Conservation (phyloP, 2,797 vertebrate species). For the Gouania willdenowi region DNA sequence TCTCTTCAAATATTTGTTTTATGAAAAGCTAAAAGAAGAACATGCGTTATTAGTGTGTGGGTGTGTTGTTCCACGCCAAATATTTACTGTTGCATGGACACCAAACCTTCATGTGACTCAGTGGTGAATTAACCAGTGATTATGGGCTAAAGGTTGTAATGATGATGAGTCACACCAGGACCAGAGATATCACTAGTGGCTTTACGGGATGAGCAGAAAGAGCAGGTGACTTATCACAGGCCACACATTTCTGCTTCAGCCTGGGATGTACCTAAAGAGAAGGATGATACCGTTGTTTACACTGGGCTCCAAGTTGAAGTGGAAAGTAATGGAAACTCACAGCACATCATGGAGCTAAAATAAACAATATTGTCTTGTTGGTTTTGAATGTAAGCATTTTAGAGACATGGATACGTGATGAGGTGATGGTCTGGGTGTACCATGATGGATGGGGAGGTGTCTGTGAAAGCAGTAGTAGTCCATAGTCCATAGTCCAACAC, state of each 20-base stretch:
- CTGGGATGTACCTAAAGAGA: constrained; percentile 4
- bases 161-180: constrained; percentile 26
- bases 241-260: constrained; percentile 34
- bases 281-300: constrained; percentile 1
- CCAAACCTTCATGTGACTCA: constrained; percentile 23
- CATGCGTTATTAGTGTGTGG: too few relatives aligned
- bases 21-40: too few relatives aligned
- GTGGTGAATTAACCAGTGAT: constrained; percentile 20
- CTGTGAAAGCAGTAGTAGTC: too few relatives aligned
- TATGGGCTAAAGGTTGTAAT: constrained; percentile 32
- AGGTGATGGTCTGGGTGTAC: too few relatives aligned
- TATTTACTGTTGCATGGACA: constrained; percentile 57
- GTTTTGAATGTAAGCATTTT: too few relatives aligned
- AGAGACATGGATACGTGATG: too few relatives aligned
- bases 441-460: too few relatives aligned
- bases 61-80: too few relatives aligned
- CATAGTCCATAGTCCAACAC: too few relatives aligned
- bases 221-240: constrained; percentile 29
- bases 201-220: constrained; percentile 22
- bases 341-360: too few relatives aligned
- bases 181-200: constrained; percentile 25
- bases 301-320: neutral
- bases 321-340: neutral
- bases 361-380: too few relatives aligned
- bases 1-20: too few relatives aligned